These are phyloP conservation scores for Knipowitschia caucasica DNA, from an alignment of 2,797 vertebrate genomes.

Conservation along the genomic window DNA sequence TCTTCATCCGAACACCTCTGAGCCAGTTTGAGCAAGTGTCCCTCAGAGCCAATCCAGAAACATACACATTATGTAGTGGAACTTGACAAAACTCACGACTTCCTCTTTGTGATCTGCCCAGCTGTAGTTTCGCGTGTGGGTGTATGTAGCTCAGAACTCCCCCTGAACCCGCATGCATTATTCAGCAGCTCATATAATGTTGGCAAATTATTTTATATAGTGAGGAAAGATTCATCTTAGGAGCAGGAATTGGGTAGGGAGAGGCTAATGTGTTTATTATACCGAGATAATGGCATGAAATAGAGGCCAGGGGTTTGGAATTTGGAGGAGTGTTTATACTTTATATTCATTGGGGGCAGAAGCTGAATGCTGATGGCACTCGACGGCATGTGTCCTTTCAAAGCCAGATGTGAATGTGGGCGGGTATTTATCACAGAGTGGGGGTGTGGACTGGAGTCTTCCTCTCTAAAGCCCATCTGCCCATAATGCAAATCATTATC, in stretches of 20 bases:
- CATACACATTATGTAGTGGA: constrained; percentile 47
- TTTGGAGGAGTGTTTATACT: constrained; percentile 75
- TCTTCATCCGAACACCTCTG: constrained; percentile 39
- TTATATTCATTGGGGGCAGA: constrained; percentile 76
- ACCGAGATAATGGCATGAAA: constrained; percentile 78
- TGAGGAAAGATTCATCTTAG: constrained; percentile 76
- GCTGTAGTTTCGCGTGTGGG: constrained; percentile 38
- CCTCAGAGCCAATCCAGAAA: constrained; percentile 33
- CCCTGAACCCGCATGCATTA: constrained; percentile 73
- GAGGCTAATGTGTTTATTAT: constrained; percentile 81
- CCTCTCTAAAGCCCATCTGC: no score
- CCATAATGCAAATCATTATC: no score
- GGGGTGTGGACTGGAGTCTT: no score
- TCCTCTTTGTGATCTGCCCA: constrained; percentile 34
- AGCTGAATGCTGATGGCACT: constrained; percentile 65
- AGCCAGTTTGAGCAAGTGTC: constrained; percentile 45
- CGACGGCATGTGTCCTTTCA: constrained; percentile 61
- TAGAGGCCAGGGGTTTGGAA: constrained; percentile 71
- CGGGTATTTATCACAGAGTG: not conserved
- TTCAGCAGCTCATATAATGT: constrained; percentile 76
- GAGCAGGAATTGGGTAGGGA: constrained; percentile 67
- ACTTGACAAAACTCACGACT: constrained; percentile 35
- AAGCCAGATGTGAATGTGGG: constrained; percentile 37
- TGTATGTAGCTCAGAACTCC: constrained; percentile 63
- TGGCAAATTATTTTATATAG: constrained; percentile 80